Evolutionary conservation across 1,140 invertebrate genomes (phyloP), one percentile per base, ranked within the genome.

Genomic region (Brachystomella parvula): DNA sequence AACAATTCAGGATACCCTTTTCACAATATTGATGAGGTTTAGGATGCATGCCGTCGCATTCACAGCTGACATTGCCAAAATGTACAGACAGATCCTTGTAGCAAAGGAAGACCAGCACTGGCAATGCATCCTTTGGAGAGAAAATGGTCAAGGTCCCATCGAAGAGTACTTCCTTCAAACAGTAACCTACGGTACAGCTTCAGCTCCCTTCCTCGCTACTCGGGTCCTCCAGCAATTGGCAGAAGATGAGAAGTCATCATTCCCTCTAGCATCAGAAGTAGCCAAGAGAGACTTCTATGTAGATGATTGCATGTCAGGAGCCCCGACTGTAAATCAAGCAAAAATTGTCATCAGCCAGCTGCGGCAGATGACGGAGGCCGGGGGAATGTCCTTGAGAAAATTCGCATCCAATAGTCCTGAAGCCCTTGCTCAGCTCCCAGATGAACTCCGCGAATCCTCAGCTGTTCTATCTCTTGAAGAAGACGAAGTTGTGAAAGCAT

Each of bases 251-350:
- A 66, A 66, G 24, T 31, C n/a, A 35, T n/a, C 30, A 19, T 71
- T 57, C 47, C 73, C 70, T 1, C 3, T 33, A 1, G 72, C 68
- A 0, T 39, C 65, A 21, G 32, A 35, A 47, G 33, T 66, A 31
- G 26, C 70, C 2, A 47, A 21, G n/a, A 30, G 64, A 9, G 67
- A 74, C 39, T 66, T 73, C n/a, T 74, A 74, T 39, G 76, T 79
- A 19, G 80, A 82, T 67, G 79, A 82, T 70, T 56, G 78, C 2
- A 47, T 79, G 29, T 75, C 74, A 21, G 78, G 47, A 9, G 49
- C 49, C 3, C 24, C 49, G 24, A 56, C 12, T 56, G 24, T 69
- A 32, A 44, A 65, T 58, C 65, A 67, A 58, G 73, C 73, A 21
- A n/a, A 61, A 32, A 21, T 65, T 58, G n/a, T 71, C 17, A 60